Evolutionary conservation across 2,797 vertebrate genomes (phyloP), one percentile per base, ranked within the genome.

Genomic region (Rhynchonycteris naso): DNA sequence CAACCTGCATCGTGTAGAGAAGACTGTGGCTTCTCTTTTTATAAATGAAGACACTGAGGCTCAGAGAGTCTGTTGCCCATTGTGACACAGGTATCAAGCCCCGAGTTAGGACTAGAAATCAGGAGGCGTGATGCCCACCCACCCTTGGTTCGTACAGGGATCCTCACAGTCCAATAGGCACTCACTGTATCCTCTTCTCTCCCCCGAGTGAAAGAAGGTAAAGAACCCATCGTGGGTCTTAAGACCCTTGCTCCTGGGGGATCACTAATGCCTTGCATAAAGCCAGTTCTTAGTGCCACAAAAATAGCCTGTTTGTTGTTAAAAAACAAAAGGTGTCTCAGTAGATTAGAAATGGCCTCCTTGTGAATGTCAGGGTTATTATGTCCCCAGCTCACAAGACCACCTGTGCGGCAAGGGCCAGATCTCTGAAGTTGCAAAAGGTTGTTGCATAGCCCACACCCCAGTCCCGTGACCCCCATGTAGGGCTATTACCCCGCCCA

Each of bases 121-220:
- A 30, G 11, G 43, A 50, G 38, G 47, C 78, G 82, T 61, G 56
- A 9, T 68, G 78, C 85, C 78, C 13, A 16, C 33, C 78, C 13
- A 16, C 33, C 43, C 47, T 6, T 0, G 1, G 7, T 43, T 71
- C 3, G 0, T 50, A 14, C 5, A 54, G n/a, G 66, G 65, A 50
- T 71, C 19, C 22, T 5, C 38, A 7, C 24, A 33, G 72, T 21
- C 47, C n/a, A 30, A 0, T 10, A 38, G n/a, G 33, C 2, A 26
- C 12, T 52, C 19, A 7, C 9, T 24, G 0, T 30, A 2, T 58
- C 3, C 24, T 38, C 4, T 1, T 13, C 43, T 69, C 7, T 8
- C 14, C 14, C 59, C 26, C n/a, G 19, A 22, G 28, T 11, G 47
- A 72, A 38, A n/a, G 59, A 61, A 91, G 33, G 9, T 19, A 11